Conservation (phyloP, 2,797 vertebrate genomes). For the Salmo trutta region DNA sequence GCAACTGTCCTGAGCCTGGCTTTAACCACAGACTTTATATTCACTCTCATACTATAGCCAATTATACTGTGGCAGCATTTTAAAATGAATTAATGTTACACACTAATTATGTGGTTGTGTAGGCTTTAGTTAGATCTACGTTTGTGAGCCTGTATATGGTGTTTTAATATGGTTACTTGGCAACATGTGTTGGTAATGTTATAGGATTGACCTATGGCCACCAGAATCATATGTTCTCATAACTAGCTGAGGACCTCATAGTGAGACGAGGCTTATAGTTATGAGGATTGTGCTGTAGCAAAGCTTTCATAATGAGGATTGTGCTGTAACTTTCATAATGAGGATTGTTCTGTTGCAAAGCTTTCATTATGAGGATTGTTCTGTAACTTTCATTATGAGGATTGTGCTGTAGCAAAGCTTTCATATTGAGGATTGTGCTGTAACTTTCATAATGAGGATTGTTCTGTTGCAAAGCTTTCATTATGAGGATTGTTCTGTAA, state of each 20-base stretch:
- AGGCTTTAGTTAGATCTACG: neutral
- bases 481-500: no score
- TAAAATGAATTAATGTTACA: neutral
- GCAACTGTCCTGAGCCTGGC: neutral
- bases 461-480: no score
- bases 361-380: no score
- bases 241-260: conserved; percentile 67
- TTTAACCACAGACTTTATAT: neutral
- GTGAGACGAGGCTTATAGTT: conserved; percentile 61
- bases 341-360: no score
- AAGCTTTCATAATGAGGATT: no score
- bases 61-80: neutral
- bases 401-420: no score
- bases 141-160: conserved; percentile 23
- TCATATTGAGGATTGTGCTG: no score
- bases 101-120: neutral
- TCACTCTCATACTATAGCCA: neutral
- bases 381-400: no score
- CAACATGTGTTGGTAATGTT: conserved; percentile 68
- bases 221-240: conserved; percentile 52
- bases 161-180: conserved; percentile 62
- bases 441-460: no score
- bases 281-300: conserved; percentile 51
- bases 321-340: no score
- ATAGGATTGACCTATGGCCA: conserved; percentile 59